phyloP scores from a whole-genome alignment of 2,113 vertebrate species.

The Tupaia chinensis region DNA sequence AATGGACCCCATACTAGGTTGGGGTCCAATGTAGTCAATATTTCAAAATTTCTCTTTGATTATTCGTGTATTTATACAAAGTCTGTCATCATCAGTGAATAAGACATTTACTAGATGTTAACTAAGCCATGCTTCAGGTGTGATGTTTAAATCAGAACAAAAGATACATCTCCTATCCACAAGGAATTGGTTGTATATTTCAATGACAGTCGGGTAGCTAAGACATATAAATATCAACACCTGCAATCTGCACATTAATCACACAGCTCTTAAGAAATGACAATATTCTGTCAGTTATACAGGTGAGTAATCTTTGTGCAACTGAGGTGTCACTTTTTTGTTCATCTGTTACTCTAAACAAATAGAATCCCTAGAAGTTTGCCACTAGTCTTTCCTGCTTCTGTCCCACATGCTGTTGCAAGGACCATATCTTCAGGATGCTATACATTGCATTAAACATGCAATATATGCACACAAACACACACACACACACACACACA shows the following conservation, averaged over 20 bases:
- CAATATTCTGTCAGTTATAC: background rate
- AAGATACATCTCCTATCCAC: background rate
- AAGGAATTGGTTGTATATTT: background rate
- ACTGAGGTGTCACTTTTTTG: background rate
- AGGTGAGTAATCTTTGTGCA: background rate
- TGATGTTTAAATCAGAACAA: background rate
- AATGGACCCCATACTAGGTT: background rate
- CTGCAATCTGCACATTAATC: background rate
- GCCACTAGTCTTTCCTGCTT: background rate
- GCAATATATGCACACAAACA: background rate
- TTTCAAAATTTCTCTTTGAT: background rate
- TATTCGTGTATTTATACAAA: background rate
- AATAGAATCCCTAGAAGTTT: too few relatives aligned
- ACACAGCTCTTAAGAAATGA: background rate
- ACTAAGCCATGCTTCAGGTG: background rate
- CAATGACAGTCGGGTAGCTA: background rate
- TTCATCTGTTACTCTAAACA: background rate
- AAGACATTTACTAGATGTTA: background rate
- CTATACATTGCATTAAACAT: too few relatives aligned
- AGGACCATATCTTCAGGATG: background rate
- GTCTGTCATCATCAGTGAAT: background rate
- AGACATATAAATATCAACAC: background rate
- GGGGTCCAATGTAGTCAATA: background rate
- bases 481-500: background rate
- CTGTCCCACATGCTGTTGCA: background rate